These are phyloP conservation scores for Miichthys miiuy DNA, from an alignment of 2,797 vertebrate genomes.

Conservation along the genomic window DNA sequence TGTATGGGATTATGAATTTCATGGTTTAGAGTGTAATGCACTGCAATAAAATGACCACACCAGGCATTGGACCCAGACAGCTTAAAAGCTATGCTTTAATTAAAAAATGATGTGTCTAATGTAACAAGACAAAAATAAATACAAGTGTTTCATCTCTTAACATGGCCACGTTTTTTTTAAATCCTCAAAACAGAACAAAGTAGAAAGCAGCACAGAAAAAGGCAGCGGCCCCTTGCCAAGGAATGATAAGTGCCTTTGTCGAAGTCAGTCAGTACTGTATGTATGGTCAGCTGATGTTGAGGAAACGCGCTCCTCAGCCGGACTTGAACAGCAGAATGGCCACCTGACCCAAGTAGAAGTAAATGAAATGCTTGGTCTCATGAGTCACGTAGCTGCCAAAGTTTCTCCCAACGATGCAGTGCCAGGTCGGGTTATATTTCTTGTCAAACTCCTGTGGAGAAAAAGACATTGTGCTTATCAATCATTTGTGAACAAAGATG, in stretches of 20 bases:
- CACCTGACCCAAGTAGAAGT: slow-evolving; percentile 99
- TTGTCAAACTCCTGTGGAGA: slow-evolving; percentile 94
- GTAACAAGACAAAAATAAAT: slow-evolving; percentile 93
- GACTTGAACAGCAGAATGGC: slow-evolving; percentile 98
- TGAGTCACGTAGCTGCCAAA: slow-evolving; percentile 98
- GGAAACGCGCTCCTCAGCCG: slow-evolving; percentile 83
- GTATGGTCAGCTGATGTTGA: slow-evolving; percentile 70
- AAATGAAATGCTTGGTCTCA: slow-evolving; percentile 99
- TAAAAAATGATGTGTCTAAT: slow-evolving; percentile 83
- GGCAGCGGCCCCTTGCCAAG: slow-evolving; percentile 87
- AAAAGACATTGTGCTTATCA: slow-evolving; percentile 12
- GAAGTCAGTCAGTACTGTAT: slow-evolving; percentile 86
- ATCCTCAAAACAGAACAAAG: slow-evolving; percentile 82
- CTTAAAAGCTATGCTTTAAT: slow-evolving; percentile 83
- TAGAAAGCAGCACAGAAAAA: slow-evolving; percentile 88
- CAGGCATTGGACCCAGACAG: slow-evolving; percentile 64
- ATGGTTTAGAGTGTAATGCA: background rate
- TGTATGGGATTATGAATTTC: background rate
- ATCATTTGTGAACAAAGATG: background rate
- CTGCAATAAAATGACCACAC: slow-evolving; percentile 62
- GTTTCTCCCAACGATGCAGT: slow-evolving; percentile 98
- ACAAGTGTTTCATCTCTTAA: slow-evolving; percentile 88
- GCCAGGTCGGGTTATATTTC: slow-evolving; percentile 98
- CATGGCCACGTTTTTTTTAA: slow-evolving; percentile 71
- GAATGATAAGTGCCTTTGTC: slow-evolving; percentile 89